Evolutionary conservation across 2,888 invertebrate genomes (phyloP).

Genomic region (Corythucha ciliata): DNA sequence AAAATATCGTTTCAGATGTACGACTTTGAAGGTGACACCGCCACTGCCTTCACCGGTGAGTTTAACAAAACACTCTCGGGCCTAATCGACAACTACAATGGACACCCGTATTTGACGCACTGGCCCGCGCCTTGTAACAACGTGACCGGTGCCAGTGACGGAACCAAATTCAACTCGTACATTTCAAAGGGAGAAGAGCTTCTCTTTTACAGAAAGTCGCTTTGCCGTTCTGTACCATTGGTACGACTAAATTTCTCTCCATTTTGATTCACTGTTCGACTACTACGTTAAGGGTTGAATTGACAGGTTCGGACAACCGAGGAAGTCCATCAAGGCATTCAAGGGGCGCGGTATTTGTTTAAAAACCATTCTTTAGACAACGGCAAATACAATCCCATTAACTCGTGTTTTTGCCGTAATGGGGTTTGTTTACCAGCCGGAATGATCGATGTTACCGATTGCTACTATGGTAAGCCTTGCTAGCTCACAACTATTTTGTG

Average conservation of each 20-base stretch:
- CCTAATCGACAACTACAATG: conserved; percentile 66
- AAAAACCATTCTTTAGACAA: conserved; percentile 69
- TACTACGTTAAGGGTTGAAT: conserved; percentile 10
- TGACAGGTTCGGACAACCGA: conserved; percentile 53
- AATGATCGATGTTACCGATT: conserved; percentile 71
- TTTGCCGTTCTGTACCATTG: conserved; percentile 71
- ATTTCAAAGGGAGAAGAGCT: conserved; percentile 58
- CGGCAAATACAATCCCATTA: conserved; percentile 57
- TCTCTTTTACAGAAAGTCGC: conserved; percentile 70
- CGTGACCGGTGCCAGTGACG: conserved; percentile 69
- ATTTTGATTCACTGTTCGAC: neutral
- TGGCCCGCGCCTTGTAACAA: conserved; percentile 74
- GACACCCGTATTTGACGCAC: conserved; percentile 60
- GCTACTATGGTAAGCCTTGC: conserved; percentile 59
- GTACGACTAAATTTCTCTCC: conserved; percentile 45
- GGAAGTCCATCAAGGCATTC: conserved; percentile 50
- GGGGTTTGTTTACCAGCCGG: conserved; percentile 65
- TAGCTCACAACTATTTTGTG: too few relatives aligned
- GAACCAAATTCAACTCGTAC: conserved; percentile 69
- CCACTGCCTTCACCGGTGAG: conserved; percentile 66
- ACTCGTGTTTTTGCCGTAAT: conserved; percentile 73
- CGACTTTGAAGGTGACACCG: conserved; percentile 68
- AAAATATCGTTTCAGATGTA: conserved; percentile 61
- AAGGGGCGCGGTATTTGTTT: conserved; percentile 63
- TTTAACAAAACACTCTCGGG: conserved; percentile 54